These are phyloP conservation scores for Tringa solitaria DNA, from an alignment of 2,113 vertebrate genomes.

Conservation along the genomic window DNA sequence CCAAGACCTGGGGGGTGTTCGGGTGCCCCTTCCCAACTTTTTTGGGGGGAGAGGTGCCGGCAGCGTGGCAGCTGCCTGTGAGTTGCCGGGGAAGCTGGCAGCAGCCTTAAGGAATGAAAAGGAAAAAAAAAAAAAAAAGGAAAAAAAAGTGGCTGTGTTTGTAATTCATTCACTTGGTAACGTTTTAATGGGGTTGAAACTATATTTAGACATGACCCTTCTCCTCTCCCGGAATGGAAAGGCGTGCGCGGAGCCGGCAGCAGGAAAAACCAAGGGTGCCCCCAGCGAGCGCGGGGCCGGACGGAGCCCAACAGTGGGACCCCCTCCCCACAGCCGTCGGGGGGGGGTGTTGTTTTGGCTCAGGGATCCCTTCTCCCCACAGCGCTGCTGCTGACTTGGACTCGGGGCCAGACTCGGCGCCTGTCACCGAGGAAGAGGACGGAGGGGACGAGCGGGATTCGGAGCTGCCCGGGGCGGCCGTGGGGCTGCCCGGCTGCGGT, in stretches of 20 bases:
- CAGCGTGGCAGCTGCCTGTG: rapidly evolving
- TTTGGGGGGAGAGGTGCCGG: background rate
- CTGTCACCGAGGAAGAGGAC: background rate
- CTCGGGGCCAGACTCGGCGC: background rate
- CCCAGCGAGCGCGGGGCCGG: rapidly evolving
- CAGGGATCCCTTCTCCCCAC: background rate
- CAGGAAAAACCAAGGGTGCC: background rate
- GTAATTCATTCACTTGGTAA: slow-evolving; percentile 55
- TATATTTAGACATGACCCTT: slow-evolving; percentile 63
- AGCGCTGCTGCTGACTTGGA: slow-evolving; percentile 13
- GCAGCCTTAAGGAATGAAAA: background rate
- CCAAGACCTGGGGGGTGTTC: background rate
- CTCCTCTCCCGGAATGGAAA: slow-evolving; percentile 65
- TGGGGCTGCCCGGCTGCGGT: background rate
- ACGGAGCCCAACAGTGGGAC: rapidly evolving
- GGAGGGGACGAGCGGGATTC: background rate
- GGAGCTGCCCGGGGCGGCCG: rapidly evolving
- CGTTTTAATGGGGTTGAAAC: background rate
- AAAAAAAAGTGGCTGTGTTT: background rate
- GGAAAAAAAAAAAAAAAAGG: background rate
- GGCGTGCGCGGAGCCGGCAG: background rate
- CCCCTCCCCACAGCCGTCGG: rapidly evolving
- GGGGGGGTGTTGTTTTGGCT: background rate
- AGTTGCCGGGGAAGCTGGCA: background rate
- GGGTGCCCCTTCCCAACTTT: background rate